Base-by-base conservation (phyloP, 2,888 invertebrate species). In the Trachelus iudaicus region DNA sequence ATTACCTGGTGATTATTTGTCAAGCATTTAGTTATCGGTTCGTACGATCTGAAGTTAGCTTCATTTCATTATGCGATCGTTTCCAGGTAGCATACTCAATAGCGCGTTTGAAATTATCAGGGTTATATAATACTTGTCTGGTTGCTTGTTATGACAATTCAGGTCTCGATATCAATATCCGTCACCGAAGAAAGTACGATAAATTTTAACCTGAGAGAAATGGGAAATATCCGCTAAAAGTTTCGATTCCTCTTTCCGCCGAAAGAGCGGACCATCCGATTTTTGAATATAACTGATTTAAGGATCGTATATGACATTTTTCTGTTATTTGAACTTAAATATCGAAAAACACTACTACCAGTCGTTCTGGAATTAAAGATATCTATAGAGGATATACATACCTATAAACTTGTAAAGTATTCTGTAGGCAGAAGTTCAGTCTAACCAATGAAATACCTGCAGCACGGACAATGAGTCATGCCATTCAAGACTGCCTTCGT, bases 401-500 rank as follows among this genome's bases (percentile, higher is more conserved):
- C 34, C 34, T 34, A 56, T 9, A 56, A 56, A 56, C 9, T 56
- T 9, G 56, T 23, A 6, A 23, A 40, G 40, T 56, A 23, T 56
- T 56, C 23, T 6, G 23, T 23, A 56, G 23, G 23, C 56, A 56
- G 23, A 6, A 56, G 23, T 56, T 56, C 56, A 6, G 56, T 56
- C 56, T 23, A 23, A 23, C 56, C 56, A 56, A 56, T 23, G 23
- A 23, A 56, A 56, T 56, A 56, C 56, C 56, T 56, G 23, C 23
- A 56, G 9, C 56, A 2, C 56, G 15, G 56, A 56, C 56, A 56
- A 56, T 23, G 56, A 56, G 56, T 56, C 56, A 56, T 56, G 56
- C 23, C 56, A 56, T 56, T 56, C 56, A 56, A 56, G 56, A 56
- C 23, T 56, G 56, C 56, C 35, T 40, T 31, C 77, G 77, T 69